Evolutionary conservation across 2,888 invertebrate species (phyloP).

Genomic region (Dolomedes plantarius): DNA sequence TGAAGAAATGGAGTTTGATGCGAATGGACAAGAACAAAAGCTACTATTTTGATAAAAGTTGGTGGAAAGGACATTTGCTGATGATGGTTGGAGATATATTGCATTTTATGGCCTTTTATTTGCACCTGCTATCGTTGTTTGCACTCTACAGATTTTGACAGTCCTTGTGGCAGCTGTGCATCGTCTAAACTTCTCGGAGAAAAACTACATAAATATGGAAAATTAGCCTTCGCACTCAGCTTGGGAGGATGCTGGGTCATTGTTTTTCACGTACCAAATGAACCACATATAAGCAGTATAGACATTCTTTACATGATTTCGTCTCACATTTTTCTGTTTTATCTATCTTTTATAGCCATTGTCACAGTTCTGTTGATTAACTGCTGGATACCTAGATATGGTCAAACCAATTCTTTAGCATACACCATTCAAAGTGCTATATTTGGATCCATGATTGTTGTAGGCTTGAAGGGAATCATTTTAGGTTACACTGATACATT

Average conservation of each 20-base stretch:
- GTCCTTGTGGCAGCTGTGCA: slow-evolving; percentile 32
- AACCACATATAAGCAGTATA: slow-evolving; percentile 27
- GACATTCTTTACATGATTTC: slow-evolving; percentile 28
- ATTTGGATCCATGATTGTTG: slow-evolving; percentile 41
- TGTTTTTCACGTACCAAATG: slow-evolving; percentile 39
- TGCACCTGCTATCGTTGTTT: slow-evolving; percentile 46
- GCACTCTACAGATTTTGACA: slow-evolving; percentile 37
- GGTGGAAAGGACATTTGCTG: slow-evolving; percentile 47
- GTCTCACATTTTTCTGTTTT: slow-evolving; percentile 27
- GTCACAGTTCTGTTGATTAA: slow-evolving; percentile 16
- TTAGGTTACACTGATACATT: slow-evolving; percentile 28
- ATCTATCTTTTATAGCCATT: neutral
- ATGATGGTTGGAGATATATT: slow-evolving; percentile 52
- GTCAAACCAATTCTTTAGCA: slow-evolving; percentile 28
- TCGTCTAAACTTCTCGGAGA: slow-evolving; percentile 40
- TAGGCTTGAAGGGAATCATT: slow-evolving; percentile 45
- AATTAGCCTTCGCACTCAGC: slow-evolving; percentile 33
- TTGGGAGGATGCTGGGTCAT: slow-evolving; percentile 48
- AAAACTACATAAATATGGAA: slow-evolving; percentile 31
- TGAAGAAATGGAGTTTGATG: slow-evolving; percentile 37
- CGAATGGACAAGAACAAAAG: neutral
- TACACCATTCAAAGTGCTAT: slow-evolving; percentile 46
- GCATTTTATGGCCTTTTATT: slow-evolving; percentile 50
- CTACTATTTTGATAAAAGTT: slow-evolving; percentile 31
- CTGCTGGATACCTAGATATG: slow-evolving; percentile 32